These are phyloP conservation scores for Phocides pigmalion DNA, from an alignment of 1,140 invertebrate species.

Conservation along the genomic window DNA sequence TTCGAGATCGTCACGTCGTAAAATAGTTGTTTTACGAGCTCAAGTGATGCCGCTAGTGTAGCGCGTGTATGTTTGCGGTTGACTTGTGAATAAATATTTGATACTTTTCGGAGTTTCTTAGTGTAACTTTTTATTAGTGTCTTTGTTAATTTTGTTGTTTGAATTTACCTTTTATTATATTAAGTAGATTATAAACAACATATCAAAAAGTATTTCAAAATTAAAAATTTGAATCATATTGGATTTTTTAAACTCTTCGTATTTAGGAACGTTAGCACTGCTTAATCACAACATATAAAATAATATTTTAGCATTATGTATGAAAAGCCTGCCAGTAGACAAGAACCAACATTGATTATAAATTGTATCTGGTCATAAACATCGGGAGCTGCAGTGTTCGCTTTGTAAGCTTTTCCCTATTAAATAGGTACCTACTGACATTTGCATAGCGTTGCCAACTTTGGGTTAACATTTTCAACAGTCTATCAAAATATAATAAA, in stretches of 20 bases:
- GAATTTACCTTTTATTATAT: no score
- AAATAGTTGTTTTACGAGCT: conserved; percentile 72
- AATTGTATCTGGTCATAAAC: neutral
- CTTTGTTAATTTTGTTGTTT: neutral
- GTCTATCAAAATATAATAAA: neutral
- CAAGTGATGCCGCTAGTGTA: conserved; percentile 74
- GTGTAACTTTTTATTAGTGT: no score
- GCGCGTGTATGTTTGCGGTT: neutral
- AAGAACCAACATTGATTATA: neutral
- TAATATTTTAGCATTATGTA: no score
- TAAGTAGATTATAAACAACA: no score
- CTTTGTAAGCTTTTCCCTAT: neutral
- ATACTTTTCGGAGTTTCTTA: no score
- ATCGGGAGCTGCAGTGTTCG: neutral
- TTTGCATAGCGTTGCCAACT: neutral
- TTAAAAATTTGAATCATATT: no score
- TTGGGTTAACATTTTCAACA: neutral
- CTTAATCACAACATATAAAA: no score
- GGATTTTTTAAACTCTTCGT: no score
- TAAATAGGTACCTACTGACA: no score
- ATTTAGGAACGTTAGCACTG: no score
- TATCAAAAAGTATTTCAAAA: no score
- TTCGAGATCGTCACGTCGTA: conserved; percentile 75
- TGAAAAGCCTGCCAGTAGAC: no score
- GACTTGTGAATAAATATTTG: neutral